Evolutionary conservation across 2,888 invertebrate species (phyloP).

Genomic region (Abscondita cerata): DNA sequence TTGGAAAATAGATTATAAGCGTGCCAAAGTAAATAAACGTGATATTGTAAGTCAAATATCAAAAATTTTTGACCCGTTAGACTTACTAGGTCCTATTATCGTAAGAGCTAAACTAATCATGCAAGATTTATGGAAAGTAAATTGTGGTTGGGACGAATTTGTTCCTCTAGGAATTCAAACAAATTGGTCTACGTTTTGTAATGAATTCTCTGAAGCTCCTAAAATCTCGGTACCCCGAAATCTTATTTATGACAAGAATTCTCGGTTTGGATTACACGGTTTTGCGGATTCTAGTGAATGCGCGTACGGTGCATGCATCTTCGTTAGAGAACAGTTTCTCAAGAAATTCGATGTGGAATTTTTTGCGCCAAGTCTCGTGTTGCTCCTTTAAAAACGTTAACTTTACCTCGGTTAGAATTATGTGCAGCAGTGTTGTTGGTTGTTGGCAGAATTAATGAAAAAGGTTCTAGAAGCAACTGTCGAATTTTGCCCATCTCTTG

Average conservation of each 20-base stretch:
- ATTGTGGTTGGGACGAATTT: too few relatives aligned
- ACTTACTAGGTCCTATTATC: too few relatives aligned
- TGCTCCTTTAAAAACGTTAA: not conserved
- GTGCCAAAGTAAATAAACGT: too few relatives aligned
- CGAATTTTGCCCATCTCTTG: not conserved
- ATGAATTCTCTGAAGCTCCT: not conserved
- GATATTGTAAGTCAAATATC: too few relatives aligned
- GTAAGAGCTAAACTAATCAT: too few relatives aligned
- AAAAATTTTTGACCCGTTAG: too few relatives aligned
- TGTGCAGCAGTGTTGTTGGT: slow-evolving; percentile 4
- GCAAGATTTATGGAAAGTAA: too few relatives aligned
- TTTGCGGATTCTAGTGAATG: not conserved
- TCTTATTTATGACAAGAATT: not conserved
- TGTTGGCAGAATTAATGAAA: slow-evolving; percentile 3
- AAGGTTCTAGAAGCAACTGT: not conserved
- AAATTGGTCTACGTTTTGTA: too few relatives aligned
- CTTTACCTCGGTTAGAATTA: not conserved
- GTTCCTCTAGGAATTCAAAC: too few relatives aligned
- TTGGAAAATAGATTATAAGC: too few relatives aligned
- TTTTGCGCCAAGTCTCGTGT: not conserved
- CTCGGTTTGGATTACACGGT: not conserved
- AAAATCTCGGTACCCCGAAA: not conserved
- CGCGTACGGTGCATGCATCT: not conserved
- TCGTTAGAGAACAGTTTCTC: not conserved
- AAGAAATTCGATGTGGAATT: not conserved